Conservation (phyloP, 2,113 vertebrate species). For the Haplotaxodon microlepis region DNA sequence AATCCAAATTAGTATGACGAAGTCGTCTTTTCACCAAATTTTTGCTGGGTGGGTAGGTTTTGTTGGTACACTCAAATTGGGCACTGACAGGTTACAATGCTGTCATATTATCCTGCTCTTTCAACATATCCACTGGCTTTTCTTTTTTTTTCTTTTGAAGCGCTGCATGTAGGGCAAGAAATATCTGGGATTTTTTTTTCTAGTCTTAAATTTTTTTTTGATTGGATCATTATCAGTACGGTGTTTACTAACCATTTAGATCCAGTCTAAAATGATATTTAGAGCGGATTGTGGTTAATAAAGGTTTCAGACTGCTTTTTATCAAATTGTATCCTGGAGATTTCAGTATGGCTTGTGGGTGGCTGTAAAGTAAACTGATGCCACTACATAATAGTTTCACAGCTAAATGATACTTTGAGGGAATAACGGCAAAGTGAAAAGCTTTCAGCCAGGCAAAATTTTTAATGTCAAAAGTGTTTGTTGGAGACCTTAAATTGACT, state of each 20-base stretch:
- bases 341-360: constrained; percentile 23
- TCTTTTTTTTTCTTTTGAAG: background rate
- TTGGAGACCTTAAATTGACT: background rate
- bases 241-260: background rate
- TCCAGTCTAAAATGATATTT: background rate
- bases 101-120: background rate
- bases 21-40: background rate
- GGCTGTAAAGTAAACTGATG: constrained; percentile 15
- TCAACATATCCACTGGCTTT: background rate
- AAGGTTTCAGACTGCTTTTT: background rate
- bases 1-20: background rate
- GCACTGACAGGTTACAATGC: background rate
- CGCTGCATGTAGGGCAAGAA: background rate
- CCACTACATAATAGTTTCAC: background rate
- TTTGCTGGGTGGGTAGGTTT: background rate
- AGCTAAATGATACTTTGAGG: background rate
- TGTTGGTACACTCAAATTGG: background rate
- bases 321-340: background rate
- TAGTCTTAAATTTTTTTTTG: background rate
- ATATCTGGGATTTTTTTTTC: background rate
- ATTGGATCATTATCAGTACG: background rate
- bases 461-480: background rate
- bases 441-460: background rate
- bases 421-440: background rate
- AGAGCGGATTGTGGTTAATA: background rate